phyloP scores from a whole-genome alignment of 1,140 invertebrate species.

The Phenacoccus solenopsis region DNA sequence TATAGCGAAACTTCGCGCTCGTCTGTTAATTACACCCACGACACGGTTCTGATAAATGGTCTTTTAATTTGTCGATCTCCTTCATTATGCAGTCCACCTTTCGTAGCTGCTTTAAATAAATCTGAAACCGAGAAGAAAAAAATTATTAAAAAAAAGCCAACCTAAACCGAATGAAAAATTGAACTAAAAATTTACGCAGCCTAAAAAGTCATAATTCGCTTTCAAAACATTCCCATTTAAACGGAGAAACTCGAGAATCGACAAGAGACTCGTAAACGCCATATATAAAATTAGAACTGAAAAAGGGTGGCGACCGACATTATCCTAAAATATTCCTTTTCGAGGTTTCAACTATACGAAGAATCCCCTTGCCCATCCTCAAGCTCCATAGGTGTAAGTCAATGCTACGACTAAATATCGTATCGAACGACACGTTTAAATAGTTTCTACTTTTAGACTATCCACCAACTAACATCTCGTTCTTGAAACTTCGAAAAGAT shows the following conservation, averaged over 20 bases:
- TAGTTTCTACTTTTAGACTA: not conserved
- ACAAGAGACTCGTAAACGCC: not conserved
- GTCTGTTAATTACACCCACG: not conserved
- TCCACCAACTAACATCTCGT: too few relatives aligned
- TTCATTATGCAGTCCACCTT: not conserved
- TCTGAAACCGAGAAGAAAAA: too few relatives aligned
- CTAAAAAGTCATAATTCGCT: too few relatives aligned
- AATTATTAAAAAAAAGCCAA: too few relatives aligned
- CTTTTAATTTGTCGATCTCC: not conserved
- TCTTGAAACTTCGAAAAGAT: too few relatives aligned
- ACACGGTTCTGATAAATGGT: too few relatives aligned
- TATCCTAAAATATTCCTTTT: not conserved
- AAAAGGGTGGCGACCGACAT: not conserved
- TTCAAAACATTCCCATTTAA: too few relatives aligned
- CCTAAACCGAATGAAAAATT: too few relatives aligned
- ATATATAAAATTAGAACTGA: not conserved
- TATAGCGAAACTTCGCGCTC: not conserved
- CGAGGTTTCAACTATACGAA: not conserved
- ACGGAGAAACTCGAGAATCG: not conserved
- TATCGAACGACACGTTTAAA: not conserved
- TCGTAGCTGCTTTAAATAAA: too few relatives aligned
- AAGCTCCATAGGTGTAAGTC: too few relatives aligned
- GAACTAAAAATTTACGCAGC: too few relatives aligned
- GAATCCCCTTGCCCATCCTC: not conserved
- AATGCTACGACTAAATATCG: too few relatives aligned